These are phyloP conservation scores for Ceriagrion tenellum DNA, from an alignment of 2,888 invertebrate species.

Conservation along the genomic window DNA sequence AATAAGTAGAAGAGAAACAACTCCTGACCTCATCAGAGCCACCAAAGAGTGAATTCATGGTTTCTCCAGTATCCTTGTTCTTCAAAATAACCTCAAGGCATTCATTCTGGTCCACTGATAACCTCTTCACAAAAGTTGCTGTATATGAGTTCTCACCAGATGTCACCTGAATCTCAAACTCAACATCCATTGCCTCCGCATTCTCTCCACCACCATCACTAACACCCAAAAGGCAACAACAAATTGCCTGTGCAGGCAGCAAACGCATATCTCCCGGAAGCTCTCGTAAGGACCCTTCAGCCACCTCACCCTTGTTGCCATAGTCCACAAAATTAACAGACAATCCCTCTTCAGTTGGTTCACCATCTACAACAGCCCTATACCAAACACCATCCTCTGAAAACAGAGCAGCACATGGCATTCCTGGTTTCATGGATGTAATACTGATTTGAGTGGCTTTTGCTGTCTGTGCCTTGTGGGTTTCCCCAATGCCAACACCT, in stretches of 20 bases:
- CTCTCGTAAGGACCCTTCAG: constrained; percentile 72
- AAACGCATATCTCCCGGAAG: background rate
- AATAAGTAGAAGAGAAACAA: background rate
- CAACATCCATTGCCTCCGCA: background rate
- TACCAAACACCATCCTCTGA: constrained; percentile 85
- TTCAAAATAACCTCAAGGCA: background rate
- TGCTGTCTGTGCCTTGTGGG: background rate
- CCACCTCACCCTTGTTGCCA: constrained; percentile 83
- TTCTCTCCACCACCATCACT: background rate
- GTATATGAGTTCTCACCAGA: constrained; percentile 15
- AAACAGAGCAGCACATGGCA: constrained; percentile 83
- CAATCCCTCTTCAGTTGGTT: constrained; percentile 77
- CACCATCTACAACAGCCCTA: constrained; percentile 82
- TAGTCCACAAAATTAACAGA: constrained; percentile 86
- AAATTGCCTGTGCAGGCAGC: constrained; percentile 38
- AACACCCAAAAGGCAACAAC: constrained; percentile 18
- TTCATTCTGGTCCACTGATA: background rate
- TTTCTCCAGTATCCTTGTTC: constrained; percentile 16
- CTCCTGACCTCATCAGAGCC: constrained; percentile 4
- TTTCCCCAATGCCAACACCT: background rate
- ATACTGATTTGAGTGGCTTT: constrained; percentile 4
- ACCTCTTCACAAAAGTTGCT: constrained; percentile 8
- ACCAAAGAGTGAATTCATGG: constrained; percentile 32
- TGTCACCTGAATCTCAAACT: background rate
- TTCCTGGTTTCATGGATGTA: constrained; percentile 77